Evolutionary conservation across 2,797 vertebrate genomes (phyloP).

Genomic region (Pelobates cultripes): DNA sequence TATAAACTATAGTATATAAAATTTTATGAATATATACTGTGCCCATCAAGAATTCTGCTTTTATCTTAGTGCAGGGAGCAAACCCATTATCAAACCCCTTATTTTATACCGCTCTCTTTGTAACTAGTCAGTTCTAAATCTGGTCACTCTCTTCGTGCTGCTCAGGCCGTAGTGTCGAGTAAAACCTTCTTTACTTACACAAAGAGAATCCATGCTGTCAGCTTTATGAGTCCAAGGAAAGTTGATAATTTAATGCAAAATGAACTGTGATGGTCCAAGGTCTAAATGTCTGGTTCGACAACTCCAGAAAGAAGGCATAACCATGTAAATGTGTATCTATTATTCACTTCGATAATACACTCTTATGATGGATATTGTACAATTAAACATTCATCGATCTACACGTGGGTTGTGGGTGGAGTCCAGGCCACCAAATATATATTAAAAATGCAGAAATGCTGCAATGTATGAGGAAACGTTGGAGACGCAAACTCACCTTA

Average conservation of each 20-base stretch:
- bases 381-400: slow-evolving; percentile 82
- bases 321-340: slow-evolving; percentile 91
- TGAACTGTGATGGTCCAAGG: slow-evolving; percentile 71
- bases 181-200: not conserved
- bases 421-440: slow-evolving; percentile 90
- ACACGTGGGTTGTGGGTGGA: slow-evolving; percentile 68
- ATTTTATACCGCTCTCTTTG: not conserved
- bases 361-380: slow-evolving; percentile 88
- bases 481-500: too few relatives aligned
- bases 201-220: slow-evolving; percentile 80
- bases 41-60: slow-evolving; percentile 82
- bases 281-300: slow-evolving; percentile 67
- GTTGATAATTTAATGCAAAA: slow-evolving; percentile 87
- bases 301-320: slow-evolving; percentile 74
- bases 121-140: not conserved
- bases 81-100: slow-evolving; percentile 71
- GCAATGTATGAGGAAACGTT: slow-evolving; percentile 14
- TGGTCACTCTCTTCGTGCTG: not conserved
- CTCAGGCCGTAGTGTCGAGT: not conserved
- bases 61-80: slow-evolving; percentile 78
- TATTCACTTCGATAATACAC: slow-evolving; percentile 90
- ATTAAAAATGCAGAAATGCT: slow-evolving; percentile 86
- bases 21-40: slow-evolving; percentile 93
- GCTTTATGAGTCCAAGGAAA: slow-evolving; percentile 72
- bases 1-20: slow-evolving; percentile 99